Evolutionary conservation across 2,113 vertebrate species (phyloP).

Genomic region (Murina feae): DNA sequence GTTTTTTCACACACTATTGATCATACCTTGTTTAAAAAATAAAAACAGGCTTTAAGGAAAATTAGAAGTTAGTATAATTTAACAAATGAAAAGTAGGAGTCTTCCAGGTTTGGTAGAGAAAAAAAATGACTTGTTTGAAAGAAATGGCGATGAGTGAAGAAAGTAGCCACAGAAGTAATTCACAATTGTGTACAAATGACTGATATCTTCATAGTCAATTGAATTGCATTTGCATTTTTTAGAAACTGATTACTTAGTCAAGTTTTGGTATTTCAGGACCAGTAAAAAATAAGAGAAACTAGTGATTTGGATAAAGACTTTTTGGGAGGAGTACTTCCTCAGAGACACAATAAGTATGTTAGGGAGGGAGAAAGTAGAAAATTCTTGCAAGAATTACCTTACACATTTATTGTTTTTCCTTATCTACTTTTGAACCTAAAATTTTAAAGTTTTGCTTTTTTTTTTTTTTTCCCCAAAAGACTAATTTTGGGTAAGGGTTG

Average conservation of each 20-base stretch:
- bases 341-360: background rate
- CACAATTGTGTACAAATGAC: background rate
- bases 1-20: background rate
- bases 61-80: slow-evolving; percentile 31
- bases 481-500: background rate
- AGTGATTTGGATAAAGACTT: background rate
- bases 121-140: slow-evolving; percentile 29
- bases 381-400: background rate
- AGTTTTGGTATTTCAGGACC: slow-evolving; percentile 35
- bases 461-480: background rate
- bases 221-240: slow-evolving; percentile 32
- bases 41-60: background rate
- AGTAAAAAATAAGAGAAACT: slow-evolving; percentile 12
- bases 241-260: background rate
- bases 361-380: background rate
- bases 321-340: background rate
- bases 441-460: background rate
- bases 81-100: background rate
- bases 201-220: background rate
- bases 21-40: background rate
- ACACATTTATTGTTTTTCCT: background rate
- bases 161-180: background rate
- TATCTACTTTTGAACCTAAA: background rate
- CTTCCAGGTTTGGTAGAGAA: background rate
- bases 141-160: background rate